Evolutionary conservation across 1,140 invertebrate genomes (phyloP).

Genomic region (Ips nitidus): DNA sequence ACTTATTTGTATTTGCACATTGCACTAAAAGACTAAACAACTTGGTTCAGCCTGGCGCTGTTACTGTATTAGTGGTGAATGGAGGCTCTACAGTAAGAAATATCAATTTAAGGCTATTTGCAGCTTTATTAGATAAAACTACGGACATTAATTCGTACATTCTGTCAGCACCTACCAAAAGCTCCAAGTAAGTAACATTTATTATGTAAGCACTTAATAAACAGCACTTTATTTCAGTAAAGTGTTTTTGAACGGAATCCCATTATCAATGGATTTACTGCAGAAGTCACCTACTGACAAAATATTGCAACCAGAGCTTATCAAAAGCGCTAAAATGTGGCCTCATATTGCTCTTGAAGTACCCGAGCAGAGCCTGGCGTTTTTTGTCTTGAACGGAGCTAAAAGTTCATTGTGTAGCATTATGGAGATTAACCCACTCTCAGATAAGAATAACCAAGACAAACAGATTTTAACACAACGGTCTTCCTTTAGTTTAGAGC

Average conservation of each 20-base stretch:
- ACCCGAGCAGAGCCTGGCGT: constrained; percentile 44
- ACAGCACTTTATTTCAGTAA: constrained; percentile 32
- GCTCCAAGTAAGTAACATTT: constrained; percentile 38
- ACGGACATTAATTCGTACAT: constrained; percentile 48
- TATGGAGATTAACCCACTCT: constrained; percentile 43
- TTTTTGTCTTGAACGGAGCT: constrained; percentile 48
- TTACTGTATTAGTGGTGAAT: constrained; percentile 47
- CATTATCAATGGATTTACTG: constrained; percentile 38
- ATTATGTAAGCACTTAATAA: neutral
- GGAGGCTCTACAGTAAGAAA: constrained; percentile 31
- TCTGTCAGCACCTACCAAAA: constrained; percentile 38
- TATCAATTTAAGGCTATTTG: constrained; percentile 37
- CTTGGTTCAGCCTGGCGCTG: constrained; percentile 44
- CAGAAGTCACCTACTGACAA: constrained; percentile 15
- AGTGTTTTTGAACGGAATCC: constrained; percentile 45
- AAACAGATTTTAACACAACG: constrained; percentile 16
- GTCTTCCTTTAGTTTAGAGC: too few species aligned
- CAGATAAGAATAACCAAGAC: constrained; percentile 44
- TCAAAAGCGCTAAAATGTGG: constrained; percentile 39
- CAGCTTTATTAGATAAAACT: constrained; percentile 36
- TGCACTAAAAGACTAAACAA: constrained; percentile 46
- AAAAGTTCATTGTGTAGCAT: constrained; percentile 42
- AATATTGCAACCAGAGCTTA: constrained; percentile 43
- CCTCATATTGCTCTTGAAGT: constrained; percentile 39
- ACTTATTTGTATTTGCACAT: constrained; percentile 42